Conservation (phyloP, 1,140 invertebrate genomes). For the Zaprionus kolodkinae region DNA sequence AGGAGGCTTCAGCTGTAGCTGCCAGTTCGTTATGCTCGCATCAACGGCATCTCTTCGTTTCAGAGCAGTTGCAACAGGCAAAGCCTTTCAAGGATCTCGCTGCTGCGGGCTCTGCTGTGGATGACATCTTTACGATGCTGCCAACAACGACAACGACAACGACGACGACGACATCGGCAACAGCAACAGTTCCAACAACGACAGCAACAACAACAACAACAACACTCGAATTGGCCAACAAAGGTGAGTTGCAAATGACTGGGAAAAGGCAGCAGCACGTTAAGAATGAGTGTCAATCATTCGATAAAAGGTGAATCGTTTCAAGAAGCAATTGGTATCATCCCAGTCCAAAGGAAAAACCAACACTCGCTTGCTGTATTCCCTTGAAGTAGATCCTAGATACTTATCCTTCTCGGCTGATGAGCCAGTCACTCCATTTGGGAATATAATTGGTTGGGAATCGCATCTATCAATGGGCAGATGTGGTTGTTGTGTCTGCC, state of each 20-base stretch:
- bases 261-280: no score
- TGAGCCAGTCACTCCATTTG: no score
- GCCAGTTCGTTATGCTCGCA: conserved; percentile 61
- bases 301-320: no score
- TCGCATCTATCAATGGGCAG: neutral
- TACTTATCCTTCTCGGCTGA: no score
- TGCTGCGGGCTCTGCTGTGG: conserved; percentile 31
- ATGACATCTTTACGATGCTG: conserved; percentile 58
- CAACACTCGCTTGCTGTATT: no score
- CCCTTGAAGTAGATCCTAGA: no score
- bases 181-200: conserved; percentile 24
- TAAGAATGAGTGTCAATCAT: neutral
- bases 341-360: no score
- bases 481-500: neutral
- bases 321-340: no score
- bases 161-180: conserved; percentile 34
- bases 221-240: conserved; percentile 61
- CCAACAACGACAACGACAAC: conserved; percentile 48
- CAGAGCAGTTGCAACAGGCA: conserved; percentile 61
- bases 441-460: no score
- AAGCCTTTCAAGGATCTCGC: conserved; percentile 47
- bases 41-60: conserved; percentile 71
- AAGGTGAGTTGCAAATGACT: conserved; percentile 52
- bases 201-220: conserved; percentile 44
- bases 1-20: conserved; percentile 15